Base-by-base conservation (phyloP, 2,888 invertebrate genomes). In the Xestia rhomboidea region DNA sequence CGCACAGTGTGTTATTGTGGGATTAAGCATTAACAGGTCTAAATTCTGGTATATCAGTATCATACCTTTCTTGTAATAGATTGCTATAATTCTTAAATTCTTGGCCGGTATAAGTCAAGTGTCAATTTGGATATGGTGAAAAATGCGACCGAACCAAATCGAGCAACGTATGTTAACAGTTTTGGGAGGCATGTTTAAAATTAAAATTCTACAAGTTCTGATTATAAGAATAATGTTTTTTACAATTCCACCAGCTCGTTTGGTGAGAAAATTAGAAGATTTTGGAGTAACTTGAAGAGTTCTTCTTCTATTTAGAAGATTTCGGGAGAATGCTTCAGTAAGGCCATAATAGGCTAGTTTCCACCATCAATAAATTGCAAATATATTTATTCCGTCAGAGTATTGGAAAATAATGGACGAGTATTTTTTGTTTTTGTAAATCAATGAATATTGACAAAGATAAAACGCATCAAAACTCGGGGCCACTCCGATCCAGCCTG, bases 61-160 rank as follows among this genome's bases (percentile, higher is more conserved):
- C 64, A 49, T 66, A 49, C 57, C 68, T 41, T 46, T 68, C 68
- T 51, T 34, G 67, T 62, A 66, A 66, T 69, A 24, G 69, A 83
- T 78, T 83, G 69, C 62, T 76, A 60, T 76, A 83, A 83, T 79
- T 79, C 83, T 83, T 63, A 67, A 73, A 83, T 83, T 83, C 79
- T 73, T 83, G 44, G 8, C 76, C 63, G 44, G 49, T 21, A 54
- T 78, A 82, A 74, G 74, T 77, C 62, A 73, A 63, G 63, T 41
- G 57, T 78, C 57, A 70, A 63, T 78, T 70, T 57, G 57, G 62
- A 24, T 81, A 66, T 34, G 49, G 69, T 68, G 49, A 82, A 77
- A 68, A 82, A 74, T 72, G 67, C 34, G 49, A 24, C 34, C n/a
- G 41, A 49, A 64, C 78, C 64, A 64, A 66, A 64, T 82, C 18